Conservation (phyloP, 1,140 invertebrate species). For the Drosophila sproati region DNA sequence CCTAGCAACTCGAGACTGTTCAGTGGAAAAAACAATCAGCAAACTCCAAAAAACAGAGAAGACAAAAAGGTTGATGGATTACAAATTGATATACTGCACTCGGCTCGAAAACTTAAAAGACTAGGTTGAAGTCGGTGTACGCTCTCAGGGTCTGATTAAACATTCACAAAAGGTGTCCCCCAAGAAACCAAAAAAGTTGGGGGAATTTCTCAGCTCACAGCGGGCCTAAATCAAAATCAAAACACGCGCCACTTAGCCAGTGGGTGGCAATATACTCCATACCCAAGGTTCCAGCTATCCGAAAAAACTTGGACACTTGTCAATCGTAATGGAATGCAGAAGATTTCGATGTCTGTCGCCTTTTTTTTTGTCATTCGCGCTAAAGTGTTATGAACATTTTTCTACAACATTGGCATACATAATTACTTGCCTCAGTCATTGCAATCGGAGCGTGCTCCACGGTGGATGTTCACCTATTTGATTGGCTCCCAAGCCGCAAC, state of each 20-base stretch:
- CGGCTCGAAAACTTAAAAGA: constrained; percentile 32
- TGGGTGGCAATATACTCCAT: constrained; percentile 42
- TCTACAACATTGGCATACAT: constrained; percentile 73
- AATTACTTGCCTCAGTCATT: constrained; percentile 63
- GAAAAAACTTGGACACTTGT: constrained; percentile 23
- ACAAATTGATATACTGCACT: constrained; percentile 66
- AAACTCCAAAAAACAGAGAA: constrained; percentile 14
- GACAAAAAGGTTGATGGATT: constrained; percentile 69
- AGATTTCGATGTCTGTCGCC: constrained; percentile 36
- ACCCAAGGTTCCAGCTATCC: not conserved
- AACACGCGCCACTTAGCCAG: constrained; percentile 72
- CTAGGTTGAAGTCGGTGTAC: constrained; percentile 30
- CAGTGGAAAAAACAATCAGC: constrained; percentile 12
- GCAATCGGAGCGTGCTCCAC: constrained; percentile 58
- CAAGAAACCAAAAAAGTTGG: constrained; percentile 7
- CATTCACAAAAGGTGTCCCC: constrained; percentile 57
- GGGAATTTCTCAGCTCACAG: constrained; percentile 40
- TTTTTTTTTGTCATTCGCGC: constrained; percentile 29
- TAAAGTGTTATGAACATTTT: constrained; percentile 75
- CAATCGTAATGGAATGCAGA: constrained; percentile 63
- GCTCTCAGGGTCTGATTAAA: constrained; percentile 67
- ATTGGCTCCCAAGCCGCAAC: constrained; percentile 20
- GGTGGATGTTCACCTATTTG: constrained; percentile 36
- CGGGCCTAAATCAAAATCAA: constrained; percentile 73
- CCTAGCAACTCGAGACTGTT: constrained; percentile 2